Percentiles rank a stretch among this genome's conserved stretches.
phyloP scores from a whole-genome alignment of 2,888 invertebrate species.

The Nineta flava region DNA sequence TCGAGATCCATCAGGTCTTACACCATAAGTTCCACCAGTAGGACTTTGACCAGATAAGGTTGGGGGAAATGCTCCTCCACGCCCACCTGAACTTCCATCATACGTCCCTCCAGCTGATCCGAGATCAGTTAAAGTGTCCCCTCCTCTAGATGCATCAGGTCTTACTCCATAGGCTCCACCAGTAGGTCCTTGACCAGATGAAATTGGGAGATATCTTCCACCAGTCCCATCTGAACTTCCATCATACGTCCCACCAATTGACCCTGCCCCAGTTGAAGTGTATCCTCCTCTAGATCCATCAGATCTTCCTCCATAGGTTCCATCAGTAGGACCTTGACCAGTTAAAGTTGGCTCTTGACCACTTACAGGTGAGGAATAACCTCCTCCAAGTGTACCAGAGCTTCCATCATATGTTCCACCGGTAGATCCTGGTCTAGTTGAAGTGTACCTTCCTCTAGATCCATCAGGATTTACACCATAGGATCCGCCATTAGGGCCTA shows the following conservation, averaged over 20 bases:
- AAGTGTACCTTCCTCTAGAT: slow-evolving; percentile 58
- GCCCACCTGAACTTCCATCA: slow-evolving; percentile 60
- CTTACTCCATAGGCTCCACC: slow-evolving; percentile 37
- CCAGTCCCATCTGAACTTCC: slow-evolving; percentile 44
- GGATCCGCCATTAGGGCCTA: not conserved
- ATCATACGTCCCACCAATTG: not conserved
- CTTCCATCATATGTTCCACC: slow-evolving; percentile 62
- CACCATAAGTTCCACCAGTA: slow-evolving; percentile 56
- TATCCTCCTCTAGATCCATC: not conserved
- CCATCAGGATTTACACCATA: slow-evolving; percentile 32
- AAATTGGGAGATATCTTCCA: slow-evolving; percentile 52
- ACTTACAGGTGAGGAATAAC: no score
- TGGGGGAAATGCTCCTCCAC: slow-evolving; percentile 29
- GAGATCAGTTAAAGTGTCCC: slow-evolving; percentile 31
- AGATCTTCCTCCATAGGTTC: not conserved
- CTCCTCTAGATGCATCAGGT: no score
- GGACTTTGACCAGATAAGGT: slow-evolving; percentile 55
- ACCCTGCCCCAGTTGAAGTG: not conserved
- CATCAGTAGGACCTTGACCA: no score
- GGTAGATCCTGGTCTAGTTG: slow-evolving; percentile 35
- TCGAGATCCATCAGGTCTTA: no score
- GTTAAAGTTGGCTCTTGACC: slow-evolving; percentile 18
- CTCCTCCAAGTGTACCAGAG: slow-evolving; percentile 43
- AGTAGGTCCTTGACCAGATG: slow-evolving; percentile 66
- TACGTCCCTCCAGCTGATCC: slow-evolving; percentile 50